A percentile compares a stretch with the other conserved stretches of the same genome.
These are phyloP conservation scores for Brachystomella parvula DNA, from an alignment of 1,140 invertebrate genomes.

Conservation along the genomic window DNA sequence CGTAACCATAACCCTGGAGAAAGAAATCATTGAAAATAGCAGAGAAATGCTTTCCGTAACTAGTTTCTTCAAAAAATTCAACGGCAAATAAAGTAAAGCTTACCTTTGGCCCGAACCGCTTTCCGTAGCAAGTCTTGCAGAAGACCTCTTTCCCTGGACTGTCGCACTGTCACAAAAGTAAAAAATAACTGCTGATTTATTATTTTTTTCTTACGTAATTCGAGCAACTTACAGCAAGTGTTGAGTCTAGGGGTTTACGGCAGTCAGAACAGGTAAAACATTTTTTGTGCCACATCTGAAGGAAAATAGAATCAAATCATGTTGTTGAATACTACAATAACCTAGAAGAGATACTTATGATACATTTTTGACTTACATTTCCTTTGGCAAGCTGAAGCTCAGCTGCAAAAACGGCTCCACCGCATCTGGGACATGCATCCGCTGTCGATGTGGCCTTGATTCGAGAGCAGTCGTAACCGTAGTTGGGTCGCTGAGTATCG, in stretches of 20 bases:
- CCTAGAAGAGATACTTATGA: not conserved
- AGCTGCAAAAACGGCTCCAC: conserved; percentile 85
- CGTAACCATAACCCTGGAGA: conserved; percentile 70
- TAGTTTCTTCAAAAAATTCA: conserved; percentile 32
- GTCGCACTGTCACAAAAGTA: too few species aligned
- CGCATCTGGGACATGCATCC: conserved; percentile 71
- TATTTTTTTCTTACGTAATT: too few species aligned
- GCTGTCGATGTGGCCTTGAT: conserved; percentile 79
- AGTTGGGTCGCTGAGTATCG: conserved; percentile 52
- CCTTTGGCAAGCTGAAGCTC: conserved; percentile 89
- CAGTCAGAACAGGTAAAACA: conserved; percentile 89
- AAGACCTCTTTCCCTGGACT: conserved; percentile 82
- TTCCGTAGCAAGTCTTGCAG: conserved; percentile 78
- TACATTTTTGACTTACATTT: conserved; percentile 51
- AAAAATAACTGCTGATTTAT: too few species aligned
- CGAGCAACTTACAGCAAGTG: too few species aligned
- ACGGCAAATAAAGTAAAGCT: too few species aligned
- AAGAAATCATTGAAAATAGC: conserved; percentile 13
- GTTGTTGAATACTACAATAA: not conserved
- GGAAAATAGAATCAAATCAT: not conserved
- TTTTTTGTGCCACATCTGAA: conserved; percentile 89
- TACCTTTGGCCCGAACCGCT: conserved; percentile 73
- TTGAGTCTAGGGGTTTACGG: conserved; percentile 86
- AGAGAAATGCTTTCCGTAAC: conserved; percentile 15
- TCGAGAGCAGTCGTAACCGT: conserved; percentile 72